These are phyloP conservation scores for Allobates femoralis DNA, from an alignment of 2,797 vertebrate species.

Conservation along the genomic window DNA sequence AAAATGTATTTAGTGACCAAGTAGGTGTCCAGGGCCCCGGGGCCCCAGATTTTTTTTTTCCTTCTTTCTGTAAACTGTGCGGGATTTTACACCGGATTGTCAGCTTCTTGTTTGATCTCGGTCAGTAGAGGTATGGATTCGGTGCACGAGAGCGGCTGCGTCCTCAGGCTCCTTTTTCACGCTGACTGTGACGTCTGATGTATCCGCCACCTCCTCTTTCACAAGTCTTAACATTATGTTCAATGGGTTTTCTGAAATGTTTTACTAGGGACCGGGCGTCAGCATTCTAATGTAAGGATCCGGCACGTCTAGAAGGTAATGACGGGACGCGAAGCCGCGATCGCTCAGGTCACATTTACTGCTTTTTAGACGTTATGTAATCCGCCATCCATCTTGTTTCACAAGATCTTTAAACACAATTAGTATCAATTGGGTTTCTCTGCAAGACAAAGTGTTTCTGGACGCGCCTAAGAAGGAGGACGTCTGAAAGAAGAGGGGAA, in stretches of 20 bases:
- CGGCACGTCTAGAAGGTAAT: too few relatives aligned
- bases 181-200: conserved; percentile 76
- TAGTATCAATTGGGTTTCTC: too few relatives aligned
- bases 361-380: too few relatives aligned
- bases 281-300: too few relatives aligned
- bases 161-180: conserved; percentile 86
- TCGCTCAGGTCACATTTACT: too few relatives aligned
- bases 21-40: conserved; percentile 80
- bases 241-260: conserved; percentile 90
- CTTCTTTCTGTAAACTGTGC: neutral
- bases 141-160: conserved; percentile 69
- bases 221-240: conserved; percentile 83
- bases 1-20: conserved; percentile 98
- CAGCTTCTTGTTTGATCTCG: conserved; percentile 81
- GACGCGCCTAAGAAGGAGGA: conserved; percentile 90
- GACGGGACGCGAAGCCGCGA: too few relatives aligned
- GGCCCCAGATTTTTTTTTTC: conserved; percentile 77
- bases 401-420: too few relatives aligned
- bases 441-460: too few relatives aligned
- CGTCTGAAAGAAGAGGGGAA: conserved; percentile 76
- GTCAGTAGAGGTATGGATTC: conserved; percentile 76
- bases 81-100: conserved; percentile 75
- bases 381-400: too few relatives aligned
- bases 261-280: conserved; percentile 92
- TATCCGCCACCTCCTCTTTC: conserved; percentile 82